Base-by-base conservation (phyloP, 2,888 invertebrate genomes). In the Apotomis betuletana region DNA sequence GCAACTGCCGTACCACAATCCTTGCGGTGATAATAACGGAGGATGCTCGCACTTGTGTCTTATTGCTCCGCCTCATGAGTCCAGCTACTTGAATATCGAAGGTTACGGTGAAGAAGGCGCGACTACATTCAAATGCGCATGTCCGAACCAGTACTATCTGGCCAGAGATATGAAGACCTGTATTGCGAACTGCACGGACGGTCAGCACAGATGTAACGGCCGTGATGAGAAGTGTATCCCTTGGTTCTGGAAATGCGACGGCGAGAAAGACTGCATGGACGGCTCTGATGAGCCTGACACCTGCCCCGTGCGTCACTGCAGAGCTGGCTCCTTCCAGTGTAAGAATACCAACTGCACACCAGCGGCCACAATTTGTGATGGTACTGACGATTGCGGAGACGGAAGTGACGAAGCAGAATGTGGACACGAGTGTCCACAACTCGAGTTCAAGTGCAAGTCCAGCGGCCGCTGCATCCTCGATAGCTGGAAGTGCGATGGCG, bases 21-120 rank as follows among this genome's bases (percentile, higher is more conserved):
- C 99, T 0, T 99, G 99, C 84, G 97, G 96, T 0, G 93, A 94
- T 0, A 96, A 98, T 84, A 99, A 99, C 84, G 99, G 99, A 36
- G 98, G 98, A 4, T 99, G 99, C 84, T 98, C 98, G 0, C 99
- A 99, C 92, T 94, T 99, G 5, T 99, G 99, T 84, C 92, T 99
- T 41, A 96, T 99, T 58, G 95, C 98, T 0, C 98, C 98, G 13
- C 96, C 96, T 0, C 94, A 94, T 61, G 96, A 95, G 54, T 96
- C 96, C 2, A 96, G 96, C 65, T 97, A 97, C 84, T 85, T 96
- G 8, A 96, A 96, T 80, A 95, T 96, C 61, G 96, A 96, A 77
- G 96, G 96, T 1, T 97, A 96, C 80, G 96, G 96, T 15, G 96
- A 96, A 85, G 97, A 97, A 80, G 97, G 97, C 0, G 95, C 96